These are phyloP conservation scores for Megaceryle maxima DNA, from an alignment of 2,113 vertebrate genomes.

Conservation along the genomic window DNA sequence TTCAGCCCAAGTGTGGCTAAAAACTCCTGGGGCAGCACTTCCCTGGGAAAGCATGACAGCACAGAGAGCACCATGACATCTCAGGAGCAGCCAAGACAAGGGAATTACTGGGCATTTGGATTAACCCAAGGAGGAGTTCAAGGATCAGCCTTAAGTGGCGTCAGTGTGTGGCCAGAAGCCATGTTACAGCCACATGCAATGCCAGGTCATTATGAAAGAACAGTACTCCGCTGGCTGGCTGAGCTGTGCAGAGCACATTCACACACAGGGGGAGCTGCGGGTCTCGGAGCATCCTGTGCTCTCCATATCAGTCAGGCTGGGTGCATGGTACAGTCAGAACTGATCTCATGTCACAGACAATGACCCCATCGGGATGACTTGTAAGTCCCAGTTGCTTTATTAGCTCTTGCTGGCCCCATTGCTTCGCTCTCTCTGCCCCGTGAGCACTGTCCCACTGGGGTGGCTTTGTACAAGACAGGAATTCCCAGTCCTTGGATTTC, in stretches of 20 bases:
- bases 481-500: neutral
- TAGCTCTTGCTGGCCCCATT: neutral
- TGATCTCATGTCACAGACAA: neutral
- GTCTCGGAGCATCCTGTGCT: neutral
- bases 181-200: neutral
- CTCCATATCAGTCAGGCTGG: fast-evolving
- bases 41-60: neutral
- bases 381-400: neutral
- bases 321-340: neutral
- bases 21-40: neutral
- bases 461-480: neutral
- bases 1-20: neutral
- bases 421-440: neutral
- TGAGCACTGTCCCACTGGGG: neutral
- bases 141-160: neutral
- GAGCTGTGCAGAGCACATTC: neutral
- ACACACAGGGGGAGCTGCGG: neutral
- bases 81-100: neutral
- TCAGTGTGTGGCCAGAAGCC: neutral
- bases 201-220: neutral
- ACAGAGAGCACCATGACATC: neutral
- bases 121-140: neutral
- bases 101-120: neutral
- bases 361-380: neutral
- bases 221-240: neutral